phyloP scores from a whole-genome alignment of 2,888 invertebrate species.

The Morinoia aosen region DNA sequence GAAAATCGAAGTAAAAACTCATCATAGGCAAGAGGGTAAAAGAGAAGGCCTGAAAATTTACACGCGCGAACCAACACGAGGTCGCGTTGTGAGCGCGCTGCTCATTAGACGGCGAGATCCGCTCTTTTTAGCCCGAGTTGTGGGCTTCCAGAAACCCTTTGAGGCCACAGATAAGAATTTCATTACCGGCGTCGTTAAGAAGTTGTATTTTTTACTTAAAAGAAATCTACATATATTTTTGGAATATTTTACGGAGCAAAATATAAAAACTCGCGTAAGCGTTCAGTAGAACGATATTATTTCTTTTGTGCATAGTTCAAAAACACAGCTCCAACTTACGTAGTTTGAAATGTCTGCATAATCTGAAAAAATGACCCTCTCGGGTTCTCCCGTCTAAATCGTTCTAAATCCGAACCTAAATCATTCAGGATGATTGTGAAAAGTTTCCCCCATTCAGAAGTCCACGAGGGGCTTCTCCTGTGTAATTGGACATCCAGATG shows the following conservation, averaged over 20 bases:
- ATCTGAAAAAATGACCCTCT: background rate
- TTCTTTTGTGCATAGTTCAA: background rate
- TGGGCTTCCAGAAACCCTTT: background rate
- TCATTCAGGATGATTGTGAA: background rate
- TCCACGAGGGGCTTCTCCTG: background rate
- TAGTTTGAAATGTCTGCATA: no score
- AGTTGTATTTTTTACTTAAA: background rate
- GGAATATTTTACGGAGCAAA: background rate
- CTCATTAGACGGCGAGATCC: background rate
- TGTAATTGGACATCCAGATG: background rate
- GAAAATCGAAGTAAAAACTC: background rate
- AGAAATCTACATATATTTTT: background rate
- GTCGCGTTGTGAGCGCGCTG: background rate
- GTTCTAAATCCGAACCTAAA: no score
- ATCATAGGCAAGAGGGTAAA: background rate
- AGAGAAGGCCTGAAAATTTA: background rate
- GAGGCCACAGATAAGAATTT: background rate
- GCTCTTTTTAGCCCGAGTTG: background rate
- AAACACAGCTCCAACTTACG: background rate
- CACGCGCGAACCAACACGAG: background rate
- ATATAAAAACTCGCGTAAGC: background rate
- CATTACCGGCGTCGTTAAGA: background rate
- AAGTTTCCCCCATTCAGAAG: background rate
- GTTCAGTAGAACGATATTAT: background rate
- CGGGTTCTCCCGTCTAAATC: background rate